phyloP scores from a whole-genome alignment of 2,888 invertebrate genomes.

The Thera britannica region DNA sequence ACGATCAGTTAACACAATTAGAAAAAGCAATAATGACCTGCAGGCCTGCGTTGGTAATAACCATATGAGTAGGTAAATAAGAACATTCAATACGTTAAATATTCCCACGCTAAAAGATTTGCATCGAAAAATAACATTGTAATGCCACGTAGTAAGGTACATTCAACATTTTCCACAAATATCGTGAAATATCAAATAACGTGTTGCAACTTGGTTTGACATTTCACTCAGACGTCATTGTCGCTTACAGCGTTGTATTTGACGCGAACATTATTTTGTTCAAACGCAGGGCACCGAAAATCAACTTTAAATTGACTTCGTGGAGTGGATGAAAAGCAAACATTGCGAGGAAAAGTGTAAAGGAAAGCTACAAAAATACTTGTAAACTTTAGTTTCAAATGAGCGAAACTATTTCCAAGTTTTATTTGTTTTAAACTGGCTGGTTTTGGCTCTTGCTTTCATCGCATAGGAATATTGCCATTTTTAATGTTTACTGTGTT shows the following conservation, averaged over 20 bases:
- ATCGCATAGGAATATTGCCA: background rate
- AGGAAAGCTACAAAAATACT: slow-evolving; percentile 27
- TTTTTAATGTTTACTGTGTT: background rate
- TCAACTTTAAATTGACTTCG: slow-evolving; percentile 53
- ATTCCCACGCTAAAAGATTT: background rate
- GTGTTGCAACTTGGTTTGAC: slow-evolving; percentile 47
- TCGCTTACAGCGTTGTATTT: slow-evolving; percentile 66
- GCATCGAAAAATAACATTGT: background rate
- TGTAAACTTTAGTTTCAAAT: slow-evolving; percentile 15
- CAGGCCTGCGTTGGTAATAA: too few species aligned
- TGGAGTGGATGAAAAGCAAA: slow-evolving; percentile 30
- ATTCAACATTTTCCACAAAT: slow-evolving; percentile 20
- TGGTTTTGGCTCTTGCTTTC: background rate
- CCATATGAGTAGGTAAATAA: too few species aligned
- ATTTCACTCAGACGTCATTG: slow-evolving; percentile 68
- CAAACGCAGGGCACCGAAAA: slow-evolving; percentile 53
- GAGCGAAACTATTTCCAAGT: slow-evolving; percentile 23
- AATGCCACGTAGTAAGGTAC: background rate
- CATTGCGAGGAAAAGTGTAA: slow-evolving; percentile 19
- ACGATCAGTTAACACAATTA: too few species aligned
- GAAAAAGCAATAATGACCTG: too few species aligned
- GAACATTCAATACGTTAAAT: too few species aligned
- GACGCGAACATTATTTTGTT: slow-evolving; percentile 73
- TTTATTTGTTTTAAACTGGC: slow-evolving; percentile 20
- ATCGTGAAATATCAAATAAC: slow-evolving; percentile 16